phyloP scores from a whole-genome alignment of 2,113 vertebrate species.

The Pantherophis guttatus region DNA sequence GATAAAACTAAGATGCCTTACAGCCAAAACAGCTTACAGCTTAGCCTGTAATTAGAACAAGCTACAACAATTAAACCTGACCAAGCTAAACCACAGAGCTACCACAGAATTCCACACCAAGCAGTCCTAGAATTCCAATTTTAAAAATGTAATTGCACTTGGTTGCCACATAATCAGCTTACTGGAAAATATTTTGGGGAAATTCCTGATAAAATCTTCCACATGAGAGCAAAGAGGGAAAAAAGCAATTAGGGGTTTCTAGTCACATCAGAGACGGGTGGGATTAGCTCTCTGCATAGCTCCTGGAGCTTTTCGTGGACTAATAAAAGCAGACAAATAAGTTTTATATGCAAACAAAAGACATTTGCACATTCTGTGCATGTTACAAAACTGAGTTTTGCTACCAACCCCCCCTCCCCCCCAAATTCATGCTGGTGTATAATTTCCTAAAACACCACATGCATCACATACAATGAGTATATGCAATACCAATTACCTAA shows the following conservation, averaged over 20 bases:
- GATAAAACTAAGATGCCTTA: not conserved
- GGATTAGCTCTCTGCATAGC: not conserved
- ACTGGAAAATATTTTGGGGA: not conserved
- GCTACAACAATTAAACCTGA: too few species aligned
- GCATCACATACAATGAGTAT: not conserved
- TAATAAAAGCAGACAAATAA: not conserved
- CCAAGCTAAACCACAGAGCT: not conserved
- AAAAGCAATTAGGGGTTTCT: not conserved
- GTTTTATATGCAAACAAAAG: not conserved
- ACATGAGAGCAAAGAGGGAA: not conserved
- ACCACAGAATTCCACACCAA: not conserved
- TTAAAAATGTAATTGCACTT: not conserved
- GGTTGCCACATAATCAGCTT: not conserved
- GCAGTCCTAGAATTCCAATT: not conserved
- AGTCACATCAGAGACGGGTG: not conserved
- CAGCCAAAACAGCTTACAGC: not conserved
- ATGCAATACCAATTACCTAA: not conserved
- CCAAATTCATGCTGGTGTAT: not conserved
- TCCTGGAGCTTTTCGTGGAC: not conserved
- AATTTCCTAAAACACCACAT: not conserved
- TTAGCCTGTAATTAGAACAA: not conserved
- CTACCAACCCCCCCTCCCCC: not conserved
- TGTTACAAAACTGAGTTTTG: not conserved
- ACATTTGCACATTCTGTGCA: not conserved
- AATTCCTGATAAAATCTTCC: not conserved